Conservation (phyloP, 2,113 vertebrate genomes). For the Cavia porcellus region DNA sequence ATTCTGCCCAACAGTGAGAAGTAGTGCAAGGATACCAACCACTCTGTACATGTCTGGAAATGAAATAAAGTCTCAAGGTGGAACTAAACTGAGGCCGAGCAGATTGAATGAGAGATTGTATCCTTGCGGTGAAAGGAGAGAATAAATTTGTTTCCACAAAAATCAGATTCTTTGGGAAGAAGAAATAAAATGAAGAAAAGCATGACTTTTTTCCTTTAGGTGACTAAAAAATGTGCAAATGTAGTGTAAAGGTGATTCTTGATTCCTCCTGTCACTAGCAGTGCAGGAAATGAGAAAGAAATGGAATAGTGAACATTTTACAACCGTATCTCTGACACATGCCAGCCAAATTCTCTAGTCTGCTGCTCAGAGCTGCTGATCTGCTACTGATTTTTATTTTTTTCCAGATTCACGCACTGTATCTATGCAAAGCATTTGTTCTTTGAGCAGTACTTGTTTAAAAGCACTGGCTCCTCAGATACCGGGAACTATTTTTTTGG, state of each 20-base stretch:
- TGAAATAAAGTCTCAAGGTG: slow-evolving; percentile 58
- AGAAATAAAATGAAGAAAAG: slow-evolving; percentile 39
- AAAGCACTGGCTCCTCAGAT: neutral
- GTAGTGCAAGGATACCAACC: slow-evolving; percentile 16
- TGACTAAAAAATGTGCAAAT: slow-evolving; percentile 47
- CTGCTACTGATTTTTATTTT: neutral
- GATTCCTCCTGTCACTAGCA: neutral
- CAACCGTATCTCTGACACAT: neutral
- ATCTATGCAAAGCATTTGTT: neutral
- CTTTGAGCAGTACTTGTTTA: slow-evolving; percentile 38
- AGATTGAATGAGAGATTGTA: slow-evolving; percentile 37
- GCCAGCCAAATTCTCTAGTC: neutral
- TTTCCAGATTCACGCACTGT: slow-evolving; percentile 22
- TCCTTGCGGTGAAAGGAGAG: slow-evolving; percentile 43
- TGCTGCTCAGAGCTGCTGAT: neutral
- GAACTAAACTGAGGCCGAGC: slow-evolving; percentile 33
- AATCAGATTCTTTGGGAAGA: slow-evolving; percentile 2
- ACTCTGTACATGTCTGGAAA: slow-evolving; percentile 37
- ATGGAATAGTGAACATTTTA: neutral
- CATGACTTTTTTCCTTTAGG: neutral
- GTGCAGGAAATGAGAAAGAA: slow-evolving; percentile 15
- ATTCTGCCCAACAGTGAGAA: slow-evolving; percentile 56
- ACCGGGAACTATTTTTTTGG: slow-evolving; percentile 20
- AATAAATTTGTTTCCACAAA: neutral
- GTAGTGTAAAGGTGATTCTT: slow-evolving; percentile 6